Base-by-base conservation (phyloP, 2,797 vertebrate genomes). In the Eulemur mongoz region DNA sequence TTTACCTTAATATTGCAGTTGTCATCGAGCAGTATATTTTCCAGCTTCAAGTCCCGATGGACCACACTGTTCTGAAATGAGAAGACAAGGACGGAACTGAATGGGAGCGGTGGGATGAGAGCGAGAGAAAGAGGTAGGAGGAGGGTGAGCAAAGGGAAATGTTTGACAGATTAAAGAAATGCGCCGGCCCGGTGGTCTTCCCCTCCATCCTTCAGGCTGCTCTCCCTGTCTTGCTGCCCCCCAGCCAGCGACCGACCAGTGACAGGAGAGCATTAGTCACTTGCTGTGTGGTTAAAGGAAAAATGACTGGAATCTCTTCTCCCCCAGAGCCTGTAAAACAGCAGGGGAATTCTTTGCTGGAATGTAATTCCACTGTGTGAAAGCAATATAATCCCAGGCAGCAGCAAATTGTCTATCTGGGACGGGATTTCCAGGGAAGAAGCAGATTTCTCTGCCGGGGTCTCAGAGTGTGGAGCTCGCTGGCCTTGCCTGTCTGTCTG, bases 1-100 rank as follows among this genome's bases (percentile, higher is more conserved):
- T 97, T 96, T 99, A 99, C 99, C 99, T 99, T 99, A 98, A 99
- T 99, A 98, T 99, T 99, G 99, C 99, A 99, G 99, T 99, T 99
- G 99, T 99, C 99, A 99, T 99, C 99, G 96, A 99, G 99, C 99
- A 99, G 99, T 98, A 99, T 99, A 94, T 99, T 99, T 99, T 99
- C 99, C 99, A 99, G 99, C 99, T 99, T 99, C 98, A 99, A 98
- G 98, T 99, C 99, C 98, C 99, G 99, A 98, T 99, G 99, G 97
- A 99, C 99, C 98, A 99, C 99, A 76, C 99, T 99, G 0, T 99
- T 99, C 99, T 99, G 98, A 94, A 99, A 99, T 1, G 93, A 97
- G 70, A 90, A 97, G 84, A 85, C 43, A 95, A 67, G 67, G 54
- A 27, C 5, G 15, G 52, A 57, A 32, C 0, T 96, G 91, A 96